Percentiles rank a stretch among this genome's conserved stretches.
Evolutionary conservation across 2,797 vertebrate species (phyloP).

Genomic region (Periophthalmus magnuspinnatus): DNA sequence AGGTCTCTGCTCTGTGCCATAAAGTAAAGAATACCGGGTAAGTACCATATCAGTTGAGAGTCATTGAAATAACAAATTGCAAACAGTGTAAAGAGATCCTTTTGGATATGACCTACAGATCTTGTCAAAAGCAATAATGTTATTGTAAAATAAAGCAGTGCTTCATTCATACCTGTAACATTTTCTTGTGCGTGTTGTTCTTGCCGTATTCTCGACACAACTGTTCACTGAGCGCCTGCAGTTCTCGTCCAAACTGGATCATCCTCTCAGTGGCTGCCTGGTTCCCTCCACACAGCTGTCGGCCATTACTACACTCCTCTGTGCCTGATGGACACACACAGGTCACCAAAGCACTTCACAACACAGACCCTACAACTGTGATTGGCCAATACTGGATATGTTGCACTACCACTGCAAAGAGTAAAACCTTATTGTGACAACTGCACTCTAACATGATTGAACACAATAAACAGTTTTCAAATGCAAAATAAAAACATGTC

Average conservation of each 20-base stretch:
- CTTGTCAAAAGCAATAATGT: background rate
- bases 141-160: background rate
- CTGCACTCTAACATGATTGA: background rate
- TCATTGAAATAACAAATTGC: background rate
- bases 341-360: background rate
- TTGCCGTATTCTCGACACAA: constrained; percentile 92
- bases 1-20: background rate
- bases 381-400: too few relatives aligned
- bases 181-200: constrained; percentile 91
- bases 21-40: background rate
- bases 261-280: constrained; percentile 95
- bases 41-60: background rate
- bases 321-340: constrained; percentile 67
- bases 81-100: background rate
- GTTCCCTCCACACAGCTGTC: constrained; percentile 94
- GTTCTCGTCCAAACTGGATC: constrained; percentile 96
- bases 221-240: constrained; percentile 92
- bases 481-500: too few relatives aligned
- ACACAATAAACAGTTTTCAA: background rate
- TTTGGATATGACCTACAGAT: too few relatives aligned
- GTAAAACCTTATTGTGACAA: constrained; percentile 58
- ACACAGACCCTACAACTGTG: background rate
- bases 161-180: constrained; percentile 87
- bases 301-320: constrained; percentile 83
- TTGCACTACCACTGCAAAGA: background rate